Evolutionary conservation across 2,888 invertebrate species (phyloP), one percentile per base, ranked within the genome.

Genomic region (Laothoe populi): DNA sequence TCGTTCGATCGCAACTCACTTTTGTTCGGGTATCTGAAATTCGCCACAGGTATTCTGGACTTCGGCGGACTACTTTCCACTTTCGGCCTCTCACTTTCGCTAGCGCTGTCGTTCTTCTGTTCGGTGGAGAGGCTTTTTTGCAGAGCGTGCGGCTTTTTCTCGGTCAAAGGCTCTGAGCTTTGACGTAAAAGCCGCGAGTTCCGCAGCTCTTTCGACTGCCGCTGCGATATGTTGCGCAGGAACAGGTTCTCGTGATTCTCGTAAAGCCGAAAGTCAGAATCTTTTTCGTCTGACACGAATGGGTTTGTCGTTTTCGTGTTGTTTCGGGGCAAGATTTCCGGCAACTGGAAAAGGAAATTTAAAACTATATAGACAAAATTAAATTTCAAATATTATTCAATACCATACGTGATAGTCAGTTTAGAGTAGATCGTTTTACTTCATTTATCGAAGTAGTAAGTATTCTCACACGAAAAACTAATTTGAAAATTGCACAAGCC

Each of bases 211-310:
- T 89, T 90, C 0, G 89, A 87, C 19, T 92, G 91, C 0, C 91
- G 74, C 5, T 78, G 92, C 0, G 92, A 93, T 0, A 89, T 86
- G 70, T 85, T 93, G 57, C 86, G 82, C 4, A 87, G 83, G 79
- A 86, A 92, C 0, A 87, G 69, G 63, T 93, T 90, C 60, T 91
- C 89, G 79, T 91, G 88, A 76, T 93, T 88, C 66, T 92, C 90
- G 77, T 92, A 92, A 0, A 92, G 74, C 0, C 88, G 81, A 4
- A 81, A 75, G 26, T 91, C 87, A 57, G 72, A 57, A 61, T 83
- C 77, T 38, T 81, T 78, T 11, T 87, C 82, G 64, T 82, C 84
- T 24, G 74, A 71, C 0, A 83, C 71, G 75, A 89, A 93, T 0
- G 90, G 93, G 67, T 88, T 93, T 13, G 81, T 88, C 0, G 79